Conservation (phyloP, 2,888 invertebrate genomes). For the Campoletis raptor region DNA sequence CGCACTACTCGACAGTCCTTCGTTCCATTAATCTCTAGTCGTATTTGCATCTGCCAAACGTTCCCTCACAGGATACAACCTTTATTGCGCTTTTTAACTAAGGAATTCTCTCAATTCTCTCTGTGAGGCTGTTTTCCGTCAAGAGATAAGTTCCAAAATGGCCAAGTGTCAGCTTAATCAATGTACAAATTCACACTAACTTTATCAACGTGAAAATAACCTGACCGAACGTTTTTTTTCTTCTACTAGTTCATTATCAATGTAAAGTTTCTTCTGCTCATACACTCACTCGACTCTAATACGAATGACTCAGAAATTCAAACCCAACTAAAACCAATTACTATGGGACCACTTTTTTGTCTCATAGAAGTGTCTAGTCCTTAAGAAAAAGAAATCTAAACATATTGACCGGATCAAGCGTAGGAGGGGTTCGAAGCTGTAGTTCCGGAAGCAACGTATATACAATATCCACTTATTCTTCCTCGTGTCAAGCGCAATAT, state of each 20-base stretch:
- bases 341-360: not conserved
- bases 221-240: not conserved
- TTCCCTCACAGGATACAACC: slow-evolving; percentile 22
- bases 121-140: slow-evolving; percentile 4
- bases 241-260: not conserved
- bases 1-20: slow-evolving; percentile 39
- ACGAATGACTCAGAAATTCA: not conserved
- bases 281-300: not conserved
- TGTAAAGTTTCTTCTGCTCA: not conserved
- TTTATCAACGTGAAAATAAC: not conserved
- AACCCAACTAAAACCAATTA: not conserved
- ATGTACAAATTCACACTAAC: not conserved
- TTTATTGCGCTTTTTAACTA: slow-evolving; percentile 39
- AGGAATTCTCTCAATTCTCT: not conserved
- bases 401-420: slow-evolving; percentile 23
- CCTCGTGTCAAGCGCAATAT: slow-evolving; percentile 81
- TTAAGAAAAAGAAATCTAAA: slow-evolving; percentile 26
- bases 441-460: slow-evolving; percentile 37
- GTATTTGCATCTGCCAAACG: slow-evolving; percentile 30
- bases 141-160: not conserved
- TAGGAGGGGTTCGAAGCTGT: slow-evolving; percentile 13
- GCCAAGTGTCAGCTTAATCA: not conserved
- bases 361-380: not conserved
- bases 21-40: slow-evolving; percentile 30
- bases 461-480: slow-evolving; percentile 73